phyloP scores from a whole-genome alignment of 2,888 invertebrate species.

The Coenonympha glycerion region DNA sequence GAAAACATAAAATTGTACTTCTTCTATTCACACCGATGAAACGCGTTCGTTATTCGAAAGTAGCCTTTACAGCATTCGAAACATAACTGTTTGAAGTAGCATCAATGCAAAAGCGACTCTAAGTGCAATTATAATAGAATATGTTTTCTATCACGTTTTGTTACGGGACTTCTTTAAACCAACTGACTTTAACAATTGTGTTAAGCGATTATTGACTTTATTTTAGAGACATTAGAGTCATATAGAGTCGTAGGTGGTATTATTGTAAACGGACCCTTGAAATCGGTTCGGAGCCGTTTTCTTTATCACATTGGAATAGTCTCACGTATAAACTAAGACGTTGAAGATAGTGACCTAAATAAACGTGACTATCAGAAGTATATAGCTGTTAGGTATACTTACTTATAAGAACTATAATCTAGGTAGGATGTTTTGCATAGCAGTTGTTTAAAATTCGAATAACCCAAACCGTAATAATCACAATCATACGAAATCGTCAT shows the following conservation, averaged over 20 bases:
- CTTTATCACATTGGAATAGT: slow-evolving; percentile 25
- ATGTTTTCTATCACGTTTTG: neutral
- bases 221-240: neutral
- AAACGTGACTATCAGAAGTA: slow-evolving; percentile 7
- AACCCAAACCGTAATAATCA: too few species aligned
- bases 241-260: neutral
- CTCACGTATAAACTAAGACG: slow-evolving; percentile 20
- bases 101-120: slow-evolving; percentile 2
- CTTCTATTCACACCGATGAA: slow-evolving; percentile 18
- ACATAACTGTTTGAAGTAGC: slow-evolving; percentile 20
- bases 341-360: slow-evolving; percentile 25
- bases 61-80: slow-evolving; percentile 24
- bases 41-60: slow-evolving; percentile 24
- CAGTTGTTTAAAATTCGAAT: neutral
- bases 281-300: slow-evolving; percentile 23
- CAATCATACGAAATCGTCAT: too few species aligned
- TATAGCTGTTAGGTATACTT: too few species aligned
- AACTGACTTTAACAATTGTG: neutral
- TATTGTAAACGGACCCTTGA: slow-evolving; percentile 19
- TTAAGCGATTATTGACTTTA: slow-evolving; percentile 10
- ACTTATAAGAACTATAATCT: too few species aligned
- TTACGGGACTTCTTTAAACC: neutral
- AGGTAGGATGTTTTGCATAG: neutral
- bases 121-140: rapidly evolving
- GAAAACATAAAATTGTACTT: slow-evolving; percentile 8